Percentiles rank a stretch among this genome's conserved stretches.
Evolutionary conservation across 2,797 vertebrate genomes (phyloP).

Genomic region (Pangasius sanitwongsei): DNA sequence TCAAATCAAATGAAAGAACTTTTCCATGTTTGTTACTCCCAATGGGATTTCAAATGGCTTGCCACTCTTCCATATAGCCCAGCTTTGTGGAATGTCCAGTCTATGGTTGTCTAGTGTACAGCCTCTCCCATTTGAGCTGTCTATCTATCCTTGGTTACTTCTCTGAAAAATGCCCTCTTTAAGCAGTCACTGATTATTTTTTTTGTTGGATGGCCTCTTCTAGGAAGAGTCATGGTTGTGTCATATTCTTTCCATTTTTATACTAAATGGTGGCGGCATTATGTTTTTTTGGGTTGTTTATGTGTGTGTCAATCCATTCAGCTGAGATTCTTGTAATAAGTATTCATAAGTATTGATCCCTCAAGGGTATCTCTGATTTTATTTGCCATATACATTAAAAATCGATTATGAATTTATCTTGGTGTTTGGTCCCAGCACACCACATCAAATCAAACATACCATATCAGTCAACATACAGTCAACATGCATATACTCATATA

Average conservation of each 20-base stretch:
- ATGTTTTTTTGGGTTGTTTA: background rate
- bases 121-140: too few relatives aligned
- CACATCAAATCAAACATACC: too few relatives aligned
- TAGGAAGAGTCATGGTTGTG: background rate
- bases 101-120: background rate
- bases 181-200: too few relatives aligned
- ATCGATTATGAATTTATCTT: background rate
- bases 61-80: background rate
- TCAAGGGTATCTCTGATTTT: background rate
- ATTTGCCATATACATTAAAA: background rate
- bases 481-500: too few relatives aligned
- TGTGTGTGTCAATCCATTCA: too few relatives aligned
- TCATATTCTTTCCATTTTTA: too few relatives aligned
- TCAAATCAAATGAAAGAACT: background rate
- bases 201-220: too few relatives aligned
- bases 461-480: too few relatives aligned
- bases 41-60: background rate
- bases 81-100: background rate
- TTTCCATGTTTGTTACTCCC: background rate
- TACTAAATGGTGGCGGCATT: background rate
- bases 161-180: too few relatives aligned
- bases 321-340: conserved; percentile 5
- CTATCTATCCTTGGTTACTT: too few relatives aligned
- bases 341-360: background rate
- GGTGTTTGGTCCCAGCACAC: background rate